Evolutionary conservation across 2,797 vertebrate species (phyloP).

Genomic region (Megaceryle alcyon): DNA sequence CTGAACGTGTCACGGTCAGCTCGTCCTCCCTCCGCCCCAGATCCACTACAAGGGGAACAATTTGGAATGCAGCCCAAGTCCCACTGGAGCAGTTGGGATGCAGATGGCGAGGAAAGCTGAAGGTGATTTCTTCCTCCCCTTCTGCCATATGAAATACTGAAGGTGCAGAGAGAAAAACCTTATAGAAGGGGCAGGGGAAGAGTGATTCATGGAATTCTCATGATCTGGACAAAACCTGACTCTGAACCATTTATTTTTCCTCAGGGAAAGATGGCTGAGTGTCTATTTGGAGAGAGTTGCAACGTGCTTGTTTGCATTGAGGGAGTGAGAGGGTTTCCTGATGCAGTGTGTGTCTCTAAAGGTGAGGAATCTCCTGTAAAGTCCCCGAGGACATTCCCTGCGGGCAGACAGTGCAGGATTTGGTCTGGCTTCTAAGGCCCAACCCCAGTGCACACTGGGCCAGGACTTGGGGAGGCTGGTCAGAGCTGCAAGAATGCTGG

Average conservation of each 20-base stretch:
- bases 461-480: neutral
- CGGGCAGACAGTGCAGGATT: neutral
- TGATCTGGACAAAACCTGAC: neutral
- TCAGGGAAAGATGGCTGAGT: neutral
- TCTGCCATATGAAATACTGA: neutral
- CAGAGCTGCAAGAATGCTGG: neutral
- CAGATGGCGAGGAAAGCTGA: conserved; percentile 3
- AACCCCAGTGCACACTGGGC: neutral
- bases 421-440: neutral
- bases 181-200: neutral
- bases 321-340: neutral
- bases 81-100: conserved; percentile 21
- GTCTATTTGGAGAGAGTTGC: neutral
- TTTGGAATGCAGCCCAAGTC: conserved; percentile 1
- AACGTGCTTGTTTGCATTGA: neutral
- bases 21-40: conserved; percentile 16
- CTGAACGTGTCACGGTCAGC: neutral
- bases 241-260: neutral
- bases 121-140: neutral
- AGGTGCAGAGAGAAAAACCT: neutral
- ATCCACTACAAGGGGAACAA: neutral
- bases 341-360: neutral
- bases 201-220: neutral
- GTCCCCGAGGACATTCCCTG: neutral
- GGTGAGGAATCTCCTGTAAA: neutral